phyloP scores from a whole-genome alignment of 2,797 vertebrate genomes.

The Pangasius larnaudii region DNA sequence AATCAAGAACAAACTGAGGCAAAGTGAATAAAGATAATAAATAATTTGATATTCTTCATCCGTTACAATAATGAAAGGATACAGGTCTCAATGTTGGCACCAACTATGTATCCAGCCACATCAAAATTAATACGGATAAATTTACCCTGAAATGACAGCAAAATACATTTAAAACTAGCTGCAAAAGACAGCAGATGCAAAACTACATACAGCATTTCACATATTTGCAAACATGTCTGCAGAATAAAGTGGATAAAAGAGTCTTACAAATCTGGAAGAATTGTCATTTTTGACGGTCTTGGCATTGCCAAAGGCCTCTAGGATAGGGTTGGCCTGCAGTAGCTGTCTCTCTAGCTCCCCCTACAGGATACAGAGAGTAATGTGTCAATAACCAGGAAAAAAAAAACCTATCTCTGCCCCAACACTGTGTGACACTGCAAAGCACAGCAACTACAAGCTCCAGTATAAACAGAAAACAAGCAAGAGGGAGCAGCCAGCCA shows the following conservation, averaged over 20 bases:
- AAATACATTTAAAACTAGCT: constrained; percentile 3
- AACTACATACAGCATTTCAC: neutral
- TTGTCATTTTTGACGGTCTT: constrained; percentile 93
- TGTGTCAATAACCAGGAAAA: constrained; percentile 10
- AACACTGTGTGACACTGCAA: constrained; percentile 33
- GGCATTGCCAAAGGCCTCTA: constrained; percentile 89
- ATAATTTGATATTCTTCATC: neutral
- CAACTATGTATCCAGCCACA: constrained; percentile 90
- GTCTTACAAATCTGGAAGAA: constrained; percentile 88
- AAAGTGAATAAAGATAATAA: neutral
- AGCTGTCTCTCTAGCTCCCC: constrained; percentile 89
- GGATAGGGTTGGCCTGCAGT: constrained; percentile 88
- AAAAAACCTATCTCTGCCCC: neutral
- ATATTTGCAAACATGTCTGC: neutral
- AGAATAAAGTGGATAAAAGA: neutral
- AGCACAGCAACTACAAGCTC: constrained; percentile 31
- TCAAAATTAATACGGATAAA: constrained; percentile 95
- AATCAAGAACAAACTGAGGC: neutral
- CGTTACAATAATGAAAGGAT: constrained; percentile 74
- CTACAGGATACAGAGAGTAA: constrained; percentile 63
- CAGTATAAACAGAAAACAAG: constrained; percentile 20
- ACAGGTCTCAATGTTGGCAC: constrained; percentile 95
- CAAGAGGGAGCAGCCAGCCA: constrained; percentile 33
- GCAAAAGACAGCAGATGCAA: neutral
- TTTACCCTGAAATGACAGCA: constrained; percentile 79